Percentiles rank a stretch among this genome's conserved stretches.
phyloP scores from a whole-genome alignment of 1,140 invertebrate species.

The Bombus haemorrhoidalis region DNA sequence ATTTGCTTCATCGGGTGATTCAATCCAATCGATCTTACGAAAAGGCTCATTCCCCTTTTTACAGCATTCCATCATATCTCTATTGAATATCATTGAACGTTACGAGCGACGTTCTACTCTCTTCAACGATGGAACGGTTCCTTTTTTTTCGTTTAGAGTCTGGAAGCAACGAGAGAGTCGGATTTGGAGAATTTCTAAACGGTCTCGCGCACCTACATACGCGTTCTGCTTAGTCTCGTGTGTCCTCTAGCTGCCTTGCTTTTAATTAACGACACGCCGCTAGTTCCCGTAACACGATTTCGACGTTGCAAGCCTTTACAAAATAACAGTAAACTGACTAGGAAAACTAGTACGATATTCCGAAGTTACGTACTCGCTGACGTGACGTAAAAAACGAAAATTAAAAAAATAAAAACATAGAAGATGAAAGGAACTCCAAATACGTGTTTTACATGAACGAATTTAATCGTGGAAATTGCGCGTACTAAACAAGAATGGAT shows the following conservation, averaged over 20 bases:
- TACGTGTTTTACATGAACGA: not conserved
- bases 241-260: not conserved
- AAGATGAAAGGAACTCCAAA: not conserved
- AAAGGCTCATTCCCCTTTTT: not conserved
- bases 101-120: not conserved
- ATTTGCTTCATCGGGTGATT: not conserved
- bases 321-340: not conserved
- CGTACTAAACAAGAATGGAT: not conserved
- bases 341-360: not conserved
- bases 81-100: conserved; percentile 12
- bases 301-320: not conserved
- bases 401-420: not conserved
- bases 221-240: not conserved
- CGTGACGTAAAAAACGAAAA: not conserved
- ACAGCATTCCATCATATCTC: not conserved
- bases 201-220: not conserved
- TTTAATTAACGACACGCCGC: conserved; percentile 21
- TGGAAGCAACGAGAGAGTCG: not conserved
- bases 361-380: not conserved
- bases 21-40: not conserved
- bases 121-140: not conserved
- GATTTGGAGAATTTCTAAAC: conserved; percentile 8
- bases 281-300: not conserved
- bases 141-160: not conserved
- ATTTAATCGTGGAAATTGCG: not conserved